These are phyloP conservation scores for Acanthochromis polyacanthus DNA, from an alignment of 2,113 vertebrate genomes.

Conservation along the genomic window DNA sequence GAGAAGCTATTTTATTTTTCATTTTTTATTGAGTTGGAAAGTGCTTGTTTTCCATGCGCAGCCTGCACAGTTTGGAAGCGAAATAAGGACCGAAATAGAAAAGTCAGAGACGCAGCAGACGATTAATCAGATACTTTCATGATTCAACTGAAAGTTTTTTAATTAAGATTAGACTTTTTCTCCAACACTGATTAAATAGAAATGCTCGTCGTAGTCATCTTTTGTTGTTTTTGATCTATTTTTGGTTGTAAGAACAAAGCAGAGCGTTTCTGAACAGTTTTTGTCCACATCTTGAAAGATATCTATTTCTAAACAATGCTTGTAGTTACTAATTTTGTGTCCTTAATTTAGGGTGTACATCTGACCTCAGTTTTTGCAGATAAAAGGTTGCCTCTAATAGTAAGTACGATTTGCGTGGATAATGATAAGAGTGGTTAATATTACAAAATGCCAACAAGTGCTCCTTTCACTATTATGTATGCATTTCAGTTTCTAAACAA, in stretches of 20 bases:
- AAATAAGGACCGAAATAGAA: neutral
- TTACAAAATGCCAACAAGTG: neutral
- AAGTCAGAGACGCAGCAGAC: conserved; percentile 12
- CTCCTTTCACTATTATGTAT: too few relatives aligned
- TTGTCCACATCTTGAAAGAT: conserved; percentile 1
- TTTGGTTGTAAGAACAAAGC: conserved; percentile 20
- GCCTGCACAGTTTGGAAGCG: conserved; percentile 1
- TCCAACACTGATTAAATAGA: conserved; percentile 24
- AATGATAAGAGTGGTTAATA: neutral
- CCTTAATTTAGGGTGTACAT: neutral
- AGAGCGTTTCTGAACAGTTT: conserved; percentile 20
- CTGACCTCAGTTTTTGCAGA: neutral
- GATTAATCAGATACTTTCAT: conserved; percentile 24
- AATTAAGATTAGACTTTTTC: conserved; percentile 29
- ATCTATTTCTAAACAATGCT: conserved; percentile 10
- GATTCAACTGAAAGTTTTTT: conserved; percentile 28
- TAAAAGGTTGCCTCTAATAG: too few relatives aligned
- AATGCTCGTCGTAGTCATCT: conserved; percentile 16
- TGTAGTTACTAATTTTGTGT: conserved; percentile 3
- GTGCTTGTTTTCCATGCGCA: conserved; percentile 25
- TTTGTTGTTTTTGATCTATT: conserved; percentile 29
- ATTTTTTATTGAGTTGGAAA: conserved; percentile 23
- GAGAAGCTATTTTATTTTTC: neutral
- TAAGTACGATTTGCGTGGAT: too few relatives aligned
- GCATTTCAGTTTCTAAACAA: neutral